These are phyloP conservation scores for Sparidentex hasta DNA, from an alignment of 2,797 vertebrate species.

Conservation along the genomic window DNA sequence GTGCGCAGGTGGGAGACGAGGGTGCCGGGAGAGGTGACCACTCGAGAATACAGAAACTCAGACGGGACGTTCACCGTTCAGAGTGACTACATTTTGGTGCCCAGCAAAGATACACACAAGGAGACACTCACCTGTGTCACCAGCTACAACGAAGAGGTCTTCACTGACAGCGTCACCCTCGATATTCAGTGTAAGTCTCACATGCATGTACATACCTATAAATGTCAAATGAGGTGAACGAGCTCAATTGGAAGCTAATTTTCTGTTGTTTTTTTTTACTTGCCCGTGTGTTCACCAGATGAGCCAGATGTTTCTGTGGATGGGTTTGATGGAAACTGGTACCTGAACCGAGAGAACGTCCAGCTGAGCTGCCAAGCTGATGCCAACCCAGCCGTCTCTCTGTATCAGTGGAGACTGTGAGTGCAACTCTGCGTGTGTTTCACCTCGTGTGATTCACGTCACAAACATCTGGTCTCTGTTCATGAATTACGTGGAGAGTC, in stretches of 20 bases:
- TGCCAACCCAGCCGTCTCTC: constrained; percentile 93
- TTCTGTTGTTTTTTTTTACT: background rate
- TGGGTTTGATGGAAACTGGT: constrained; percentile 99
- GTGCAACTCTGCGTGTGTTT: constrained; percentile 66
- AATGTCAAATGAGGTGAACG: background rate
- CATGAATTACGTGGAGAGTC: background rate
- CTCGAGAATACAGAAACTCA: constrained; percentile 90
- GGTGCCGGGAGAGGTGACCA: constrained; percentile 91
- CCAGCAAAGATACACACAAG: constrained; percentile 90
- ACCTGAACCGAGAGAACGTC: constrained; percentile 93
- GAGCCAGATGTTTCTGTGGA: constrained; percentile 94
- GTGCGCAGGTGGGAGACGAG: constrained; percentile 91
- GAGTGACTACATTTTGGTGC: constrained; percentile 93
- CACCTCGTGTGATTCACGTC: background rate
- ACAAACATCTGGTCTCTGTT: background rate
- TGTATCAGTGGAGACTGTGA: constrained; percentile 96
- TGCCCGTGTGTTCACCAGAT: constrained; percentile 80
- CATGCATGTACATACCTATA: too few species aligned
- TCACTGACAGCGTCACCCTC: constrained; percentile 91
- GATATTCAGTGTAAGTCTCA: constrained; percentile 93
- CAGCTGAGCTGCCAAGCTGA: constrained; percentile 93
- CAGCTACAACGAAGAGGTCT: constrained; percentile 92
- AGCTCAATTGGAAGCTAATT: background rate
- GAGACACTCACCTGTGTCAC: constrained; percentile 93
- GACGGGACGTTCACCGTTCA: constrained; percentile 95